Conservation (phyloP, 37 sponge, comb jelly and placozoan genomes). For the Cladorhizidae sp. region DNA sequence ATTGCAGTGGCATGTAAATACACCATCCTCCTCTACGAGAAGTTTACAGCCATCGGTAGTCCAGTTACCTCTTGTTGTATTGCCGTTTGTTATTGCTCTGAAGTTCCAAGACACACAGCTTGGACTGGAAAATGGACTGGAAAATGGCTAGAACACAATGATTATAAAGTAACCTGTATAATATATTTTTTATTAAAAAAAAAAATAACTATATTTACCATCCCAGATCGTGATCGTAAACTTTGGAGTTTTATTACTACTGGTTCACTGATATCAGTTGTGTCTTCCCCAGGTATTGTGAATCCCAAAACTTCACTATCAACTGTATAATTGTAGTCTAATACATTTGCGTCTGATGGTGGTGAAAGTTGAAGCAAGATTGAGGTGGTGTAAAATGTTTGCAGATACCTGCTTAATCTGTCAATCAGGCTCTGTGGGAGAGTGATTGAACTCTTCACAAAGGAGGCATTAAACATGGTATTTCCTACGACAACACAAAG, state of each 20-base stretch:
- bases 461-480: background rate
- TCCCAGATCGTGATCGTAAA: background rate
- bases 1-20: slow-evolving; percentile 47
- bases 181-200: background rate
- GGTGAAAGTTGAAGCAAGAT: slow-evolving; percentile 6
- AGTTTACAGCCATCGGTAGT: slow-evolving; percentile 35
- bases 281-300: background rate
- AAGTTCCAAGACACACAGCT: slow-evolving; percentile 65
- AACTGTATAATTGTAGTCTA: background rate
- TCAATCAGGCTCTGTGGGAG: background rate
- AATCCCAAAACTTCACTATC: slow-evolving; percentile 23
- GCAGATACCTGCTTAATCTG: background rate
- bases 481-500: background rate
- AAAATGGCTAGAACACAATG: slow-evolving; percentile 24
- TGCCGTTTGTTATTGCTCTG: background rate
- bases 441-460: slow-evolving; percentile 2
- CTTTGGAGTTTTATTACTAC: slow-evolving; percentile 15
- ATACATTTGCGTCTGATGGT: background rate
- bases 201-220: background rate
- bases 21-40: background rate
- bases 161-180: background rate
- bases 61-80: slow-evolving; percentile 52
- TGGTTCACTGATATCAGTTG: slow-evolving; percentile 7
- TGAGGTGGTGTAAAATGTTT: background rate
- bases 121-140: too few species aligned